Percentiles rank a stretch among this genome's conserved stretches.
phyloP scores from a whole-genome alignment of 2,888 invertebrate species.

The Caenorhabditis sp. region DNA sequence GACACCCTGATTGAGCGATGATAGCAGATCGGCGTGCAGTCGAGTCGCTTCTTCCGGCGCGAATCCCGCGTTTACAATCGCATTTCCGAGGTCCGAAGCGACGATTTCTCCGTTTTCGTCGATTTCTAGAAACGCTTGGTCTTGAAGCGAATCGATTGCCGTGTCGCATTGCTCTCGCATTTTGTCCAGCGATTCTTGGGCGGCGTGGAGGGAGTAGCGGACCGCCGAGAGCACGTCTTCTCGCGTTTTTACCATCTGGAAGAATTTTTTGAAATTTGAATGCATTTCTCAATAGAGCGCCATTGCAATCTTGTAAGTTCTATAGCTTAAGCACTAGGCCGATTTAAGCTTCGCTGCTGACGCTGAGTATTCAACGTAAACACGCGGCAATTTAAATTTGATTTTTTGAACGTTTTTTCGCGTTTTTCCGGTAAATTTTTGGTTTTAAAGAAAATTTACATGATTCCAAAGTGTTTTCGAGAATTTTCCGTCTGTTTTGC shows the following conservation, averaged over 20 bases:
- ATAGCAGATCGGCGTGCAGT: conserved; percentile 89
- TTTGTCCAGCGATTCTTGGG: conserved; percentile 60
- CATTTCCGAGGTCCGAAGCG: conserved; percentile 87
- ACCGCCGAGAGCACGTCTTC: conserved; percentile 66
- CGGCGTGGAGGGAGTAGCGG: conserved; percentile 62
- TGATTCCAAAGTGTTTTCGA: too few relatives aligned
- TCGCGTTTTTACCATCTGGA: conserved; percentile 60
- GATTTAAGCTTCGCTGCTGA: too few relatives aligned
- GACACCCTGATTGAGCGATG: conserved; percentile 88
- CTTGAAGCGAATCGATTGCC: conserved; percentile 38
- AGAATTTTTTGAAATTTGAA: not conserved
- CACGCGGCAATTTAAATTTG: too few relatives aligned
- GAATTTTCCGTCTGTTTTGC: too few relatives aligned
- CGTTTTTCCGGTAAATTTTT: too few relatives aligned
- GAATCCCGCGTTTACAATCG: conserved; percentile 92
- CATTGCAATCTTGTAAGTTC: too few relatives aligned
- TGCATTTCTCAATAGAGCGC: too few relatives aligned
- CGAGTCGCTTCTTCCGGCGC: conserved; percentile 88
- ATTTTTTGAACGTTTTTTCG: too few relatives aligned
- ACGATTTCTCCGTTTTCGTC: conserved; percentile 44
- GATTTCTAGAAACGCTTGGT: conserved; percentile 49
- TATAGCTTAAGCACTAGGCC: too few relatives aligned
- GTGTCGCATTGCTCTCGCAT: conserved; percentile 32
- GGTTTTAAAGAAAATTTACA: too few relatives aligned
- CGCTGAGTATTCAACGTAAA: too few relatives aligned